These are phyloP conservation scores for Drosophila mayaguana DNA, from an alignment of 2,888 invertebrate species.

Conservation along the genomic window DNA sequence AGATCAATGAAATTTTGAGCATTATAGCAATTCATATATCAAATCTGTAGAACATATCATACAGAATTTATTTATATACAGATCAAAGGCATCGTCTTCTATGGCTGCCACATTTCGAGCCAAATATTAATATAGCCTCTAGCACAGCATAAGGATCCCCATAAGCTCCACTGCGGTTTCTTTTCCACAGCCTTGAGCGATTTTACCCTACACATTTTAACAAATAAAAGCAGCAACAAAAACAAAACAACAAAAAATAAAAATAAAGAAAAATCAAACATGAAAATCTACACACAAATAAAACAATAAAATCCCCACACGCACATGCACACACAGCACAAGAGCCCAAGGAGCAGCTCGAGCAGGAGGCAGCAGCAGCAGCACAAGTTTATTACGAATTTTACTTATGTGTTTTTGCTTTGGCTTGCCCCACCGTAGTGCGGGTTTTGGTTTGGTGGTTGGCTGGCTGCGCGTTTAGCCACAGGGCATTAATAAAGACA, in stretches of 20 bases:
- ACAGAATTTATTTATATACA: not conserved
- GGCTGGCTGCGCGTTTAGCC: conserved; percentile 50
- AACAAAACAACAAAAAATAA: conserved; percentile 16
- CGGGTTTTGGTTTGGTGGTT: not conserved
- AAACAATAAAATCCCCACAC: conserved; percentile 72
- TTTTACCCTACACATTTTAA: conserved; percentile 79
- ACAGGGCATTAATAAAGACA: conserved; percentile 76
- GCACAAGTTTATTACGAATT: conserved; percentile 79
- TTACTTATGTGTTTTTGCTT: conserved; percentile 75
- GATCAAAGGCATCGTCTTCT: not conserved
- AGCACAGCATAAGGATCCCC: conserved; percentile 9
- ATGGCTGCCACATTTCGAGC: not conserved
- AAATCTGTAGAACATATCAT: not conserved
- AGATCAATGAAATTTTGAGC: too few relatives aligned
- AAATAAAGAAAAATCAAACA: conserved; percentile 53
- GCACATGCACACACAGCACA: conserved; percentile 1
- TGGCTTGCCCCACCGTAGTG: conserved; percentile 31
- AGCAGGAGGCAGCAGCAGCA: conserved; percentile 42
- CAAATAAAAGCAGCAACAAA: conserved; percentile 66
- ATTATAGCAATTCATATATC: not conserved
- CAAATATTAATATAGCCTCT: not conserved
- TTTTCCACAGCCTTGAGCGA: conserved; percentile 66
- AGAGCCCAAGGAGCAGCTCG: not conserved
- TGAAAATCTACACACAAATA: conserved; percentile 73
- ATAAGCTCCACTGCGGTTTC: conserved; percentile 37